phyloP scores from a whole-genome alignment of 2,113 vertebrate species.

The Varanus komodoensis region DNA sequence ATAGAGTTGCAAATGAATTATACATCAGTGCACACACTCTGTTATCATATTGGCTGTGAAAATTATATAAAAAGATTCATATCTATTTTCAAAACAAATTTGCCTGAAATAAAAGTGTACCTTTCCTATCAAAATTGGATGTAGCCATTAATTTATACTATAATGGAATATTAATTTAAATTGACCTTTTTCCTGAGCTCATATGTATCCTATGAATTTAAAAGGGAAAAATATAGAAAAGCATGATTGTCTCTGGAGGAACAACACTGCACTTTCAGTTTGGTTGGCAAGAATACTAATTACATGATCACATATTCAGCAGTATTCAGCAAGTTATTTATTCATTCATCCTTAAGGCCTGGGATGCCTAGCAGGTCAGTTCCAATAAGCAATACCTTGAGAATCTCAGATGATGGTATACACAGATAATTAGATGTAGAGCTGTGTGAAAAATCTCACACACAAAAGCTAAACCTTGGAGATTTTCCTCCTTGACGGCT shows the following conservation, averaged over 20 bases:
- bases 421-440: constrained; percentile 73
- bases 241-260: constrained; percentile 66
- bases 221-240: constrained; percentile 62
- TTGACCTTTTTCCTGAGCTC: constrained; percentile 70
- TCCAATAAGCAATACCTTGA: constrained; percentile 75
- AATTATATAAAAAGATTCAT: neutral
- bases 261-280: constrained; percentile 77
- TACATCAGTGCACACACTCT: neutral
- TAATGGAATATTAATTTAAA: constrained; percentile 71
- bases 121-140: constrained; percentile 52
- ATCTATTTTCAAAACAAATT: neutral
- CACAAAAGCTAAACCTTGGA: constrained; percentile 63
- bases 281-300: constrained; percentile 80
- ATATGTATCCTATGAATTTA: constrained; percentile 59
- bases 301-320: constrained; percentile 80
- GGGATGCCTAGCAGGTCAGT: constrained; percentile 75
- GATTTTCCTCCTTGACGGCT: constrained; percentile 58
- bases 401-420: constrained; percentile 62
- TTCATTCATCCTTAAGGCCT: constrained; percentile 77
- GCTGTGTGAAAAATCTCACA: constrained; percentile 52
- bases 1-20: neutral
- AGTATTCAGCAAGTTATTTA: constrained; percentile 80
- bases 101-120: constrained; percentile 54
- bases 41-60: neutral
- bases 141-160: constrained; percentile 58